Evolutionary conservation across 2,797 vertebrate genomes (phyloP), one percentile per base, ranked within the genome.

Genomic region (Coregonus suidteri): DNA sequence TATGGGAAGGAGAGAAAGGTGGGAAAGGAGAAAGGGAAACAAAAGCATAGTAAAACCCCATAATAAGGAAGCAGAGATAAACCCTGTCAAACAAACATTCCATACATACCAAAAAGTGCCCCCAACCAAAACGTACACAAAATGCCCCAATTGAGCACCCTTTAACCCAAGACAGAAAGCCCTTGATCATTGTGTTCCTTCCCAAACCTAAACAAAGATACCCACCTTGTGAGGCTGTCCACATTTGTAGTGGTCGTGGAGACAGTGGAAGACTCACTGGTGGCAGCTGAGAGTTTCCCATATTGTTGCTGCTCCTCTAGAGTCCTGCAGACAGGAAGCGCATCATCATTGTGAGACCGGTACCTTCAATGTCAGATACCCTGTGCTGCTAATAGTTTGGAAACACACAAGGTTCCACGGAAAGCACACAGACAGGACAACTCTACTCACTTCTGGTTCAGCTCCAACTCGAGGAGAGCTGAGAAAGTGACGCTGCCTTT

Each of bases 151-250:
- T 41, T 41, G 41, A 76, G 37, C 6, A 6, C 37, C 69, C 20
- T 5, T 71, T 72, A 11, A 62, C 9, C 69, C 25, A 25, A 25
- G 25, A 25, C 25, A 25, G 25, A 25, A 25, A 25, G 25, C 68
- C 53, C 25, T 11, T 6, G 59, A 47, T 47, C 41, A 47, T 47
- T 47, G 41, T 47, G 41, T 47, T 47, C 41, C 41, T 47, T 47
- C 41, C 52, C 52, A 59, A 31, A 47, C 54, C 62, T 6, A 20
- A 13, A 56, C 74, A 59, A 9, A 30, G 13, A 51, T 0, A 0
- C 86, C 88, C 87, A 98, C 98, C 96, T 98, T 99, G n/a, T 97
- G 95, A 62, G 98, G 84, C 97, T 98, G 90, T 99, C 98, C 82
- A 98, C 83, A 18, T 94, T 96, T 35, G 95, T 94, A 77, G 95